Base-by-base conservation (phyloP, 2,113 vertebrate species). In the Pteronura brasiliensis region DNA sequence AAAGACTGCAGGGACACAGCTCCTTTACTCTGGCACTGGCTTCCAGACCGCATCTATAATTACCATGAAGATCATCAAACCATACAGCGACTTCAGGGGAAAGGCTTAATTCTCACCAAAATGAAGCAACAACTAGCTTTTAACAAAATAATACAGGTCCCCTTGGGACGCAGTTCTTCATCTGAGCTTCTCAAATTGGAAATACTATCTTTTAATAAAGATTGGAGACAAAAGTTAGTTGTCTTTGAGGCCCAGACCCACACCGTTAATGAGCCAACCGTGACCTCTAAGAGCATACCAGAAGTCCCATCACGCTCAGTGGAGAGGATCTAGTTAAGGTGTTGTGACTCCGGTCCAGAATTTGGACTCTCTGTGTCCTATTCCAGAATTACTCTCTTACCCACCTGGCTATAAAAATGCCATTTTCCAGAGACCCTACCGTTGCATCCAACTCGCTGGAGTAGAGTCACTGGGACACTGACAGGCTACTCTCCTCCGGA, bases 41-140 rank as follows among this genome's bases (percentile, higher is more conserved):
- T 95, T 91, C 93, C 87, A 96, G 80, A 83, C 88, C n/a, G 2
- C 52, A 42, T 93, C 90, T 90, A 3, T 93, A 97, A 97, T 97
- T 95, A 93, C 92, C 82, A 65, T 49, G 93, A 88, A 96, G 93
- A 96, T 88, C 92, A 74, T 93, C 97, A 97, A 97, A 87, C 88
- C 90, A 96, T 79, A 52, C 85, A 88, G 77, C 0, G 3, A 92
- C 95, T 82, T 92, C 23, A 27, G 79, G 76, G 76, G 85, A 95
- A 87, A 94, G 82, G 89, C 80, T 88, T 65, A 92, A 94, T 95
- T 98, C 84, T 92, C 91, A 95, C 82, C 95, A 93, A 97, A 96
- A 97, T 23, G 72, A 97, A 95, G 93, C 69, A 97, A 84, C 83
- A 61, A 88, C 27, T 47, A 92, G 87, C 85, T 83, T 96, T 52